Conservation (phyloP, 2,888 invertebrate species). For the Drosophila algonquin region DNA sequence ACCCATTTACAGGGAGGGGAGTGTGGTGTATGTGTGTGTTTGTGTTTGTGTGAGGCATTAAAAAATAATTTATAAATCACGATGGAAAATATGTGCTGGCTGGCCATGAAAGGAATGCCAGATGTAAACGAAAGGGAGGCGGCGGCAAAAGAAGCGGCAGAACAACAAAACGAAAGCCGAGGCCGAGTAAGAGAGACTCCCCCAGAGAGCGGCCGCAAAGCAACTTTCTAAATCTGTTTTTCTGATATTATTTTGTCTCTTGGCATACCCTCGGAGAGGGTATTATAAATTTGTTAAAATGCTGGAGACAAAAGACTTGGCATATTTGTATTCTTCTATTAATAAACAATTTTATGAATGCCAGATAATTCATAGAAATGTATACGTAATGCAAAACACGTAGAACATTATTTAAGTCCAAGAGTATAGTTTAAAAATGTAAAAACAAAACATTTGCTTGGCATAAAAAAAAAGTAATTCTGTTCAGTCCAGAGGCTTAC, state of each 20-base stretch:
- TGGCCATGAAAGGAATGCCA: slow-evolving; percentile 60
- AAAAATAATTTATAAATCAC: slow-evolving; percentile 55
- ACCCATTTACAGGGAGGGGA: slow-evolving; percentile 48
- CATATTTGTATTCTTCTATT: too few relatives aligned
- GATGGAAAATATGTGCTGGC: slow-evolving; percentile 33
- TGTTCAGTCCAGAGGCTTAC: too few relatives aligned
- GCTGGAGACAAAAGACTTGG: background rate
- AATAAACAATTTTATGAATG: background rate
- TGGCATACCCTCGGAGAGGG: background rate
- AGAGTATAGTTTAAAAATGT: too few relatives aligned
- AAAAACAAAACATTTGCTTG: too few relatives aligned
- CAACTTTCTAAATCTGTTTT: slow-evolving; percentile 76
- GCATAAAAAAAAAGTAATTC: too few relatives aligned
- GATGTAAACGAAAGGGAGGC: slow-evolving; percentile 38
- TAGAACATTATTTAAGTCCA: too few relatives aligned
- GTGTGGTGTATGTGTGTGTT: background rate
- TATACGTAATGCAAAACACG: too few relatives aligned
- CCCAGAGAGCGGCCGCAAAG: slow-evolving; percentile 52
- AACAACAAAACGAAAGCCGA: slow-evolving; percentile 61
- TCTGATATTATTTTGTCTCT: background rate
- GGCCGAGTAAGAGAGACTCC: slow-evolving; percentile 60
- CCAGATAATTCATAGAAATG: too few relatives aligned
- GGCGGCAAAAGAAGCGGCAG: slow-evolving; percentile 26
- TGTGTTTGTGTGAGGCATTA: slow-evolving; percentile 47
- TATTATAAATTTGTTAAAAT: slow-evolving; percentile 3